Evolutionary conservation across 2,888 invertebrate genomes (phyloP), one percentile per base, ranked within the genome.

Genomic region (Ligdia adustata): DNA sequence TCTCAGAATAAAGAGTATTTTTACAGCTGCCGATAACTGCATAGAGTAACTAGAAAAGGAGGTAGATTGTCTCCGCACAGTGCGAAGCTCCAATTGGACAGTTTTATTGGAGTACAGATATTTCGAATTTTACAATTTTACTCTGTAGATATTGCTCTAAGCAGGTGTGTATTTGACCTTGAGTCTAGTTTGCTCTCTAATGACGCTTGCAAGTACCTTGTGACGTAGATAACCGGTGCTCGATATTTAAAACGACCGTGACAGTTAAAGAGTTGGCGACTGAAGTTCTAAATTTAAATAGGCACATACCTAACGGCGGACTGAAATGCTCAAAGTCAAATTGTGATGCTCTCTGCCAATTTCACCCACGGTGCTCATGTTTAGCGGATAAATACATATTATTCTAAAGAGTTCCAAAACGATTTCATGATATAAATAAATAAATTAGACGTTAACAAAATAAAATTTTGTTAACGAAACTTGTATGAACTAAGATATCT

Each of bases 11-110:
- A 58, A 53, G 52, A 61, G 55, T 67, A 69, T 74, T 75, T 75
- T 74, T 73, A 68, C 66, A 67, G 64, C 65, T 67, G 64, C 47
- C 50, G 64, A 55, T 69, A 63, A 66, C 55, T 61, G 52, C 57
- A 55, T 47, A 55, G 39, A 59, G 57, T 65, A 67, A 69, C 70
- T 58, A 68, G 52, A 53, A 44, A 56, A 27, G 26, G 16, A 29
- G 15, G 24, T 35, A 37, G 38, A 39, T 45, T 1, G 16, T 16
- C 7, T n/a, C n/a, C 2, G 22, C 22, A 7, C 41, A 60, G 52
- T 31, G 46, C 45, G 41, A 46, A 50, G 37, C 50, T 55, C 43
- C 31, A 22, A 11, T 16, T 46, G 26, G 24, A 35, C 31, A 45
- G 44, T 60, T 67, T 66, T 67, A 69, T 60, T 58, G 37, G 38